Base-by-base conservation (phyloP, 2,797 vertebrate species). In the Capromys pilorides region DNA sequence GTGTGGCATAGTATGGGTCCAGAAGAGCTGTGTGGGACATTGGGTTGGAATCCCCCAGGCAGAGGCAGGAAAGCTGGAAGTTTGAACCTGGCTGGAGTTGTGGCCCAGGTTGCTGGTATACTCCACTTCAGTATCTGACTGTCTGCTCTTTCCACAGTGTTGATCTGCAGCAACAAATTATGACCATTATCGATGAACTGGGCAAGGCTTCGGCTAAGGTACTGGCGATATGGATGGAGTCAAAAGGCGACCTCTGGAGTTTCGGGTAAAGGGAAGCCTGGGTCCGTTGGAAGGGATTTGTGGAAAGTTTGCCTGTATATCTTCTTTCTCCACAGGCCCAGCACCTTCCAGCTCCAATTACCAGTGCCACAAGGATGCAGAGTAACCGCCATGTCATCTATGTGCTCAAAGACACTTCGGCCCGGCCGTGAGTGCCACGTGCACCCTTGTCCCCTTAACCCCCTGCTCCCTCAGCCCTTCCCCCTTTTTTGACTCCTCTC, bases 181-280 rank as follows among this genome's bases (percentile, higher is more conserved):
- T 98, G 97, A 98, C 97, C 31, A 98, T 99, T 75, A 98, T 99
- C 71, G 99, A 99, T 96, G 99, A 99, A 93, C 98, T 99, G 89
- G 99, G 99, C 33, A 99, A 98, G 98, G 99, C 99, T 31, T 99
- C 99, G 14, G 99, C 99, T 93, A 99, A 99, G 98, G 99, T 99
- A 97, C 0, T 77, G 54, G 28, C 77, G 81, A 59, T 73, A 57
- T 28, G 39, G 64, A 39, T 78, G 80, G 45, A 51, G 41, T 28
- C 33, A 66, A 86, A 84, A 62, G 59, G 64, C 80, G 11, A 18
- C 36, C 31, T 78, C 3, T 64, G n/a, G 94, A 79, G 41, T 79
- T 39, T 61, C 14, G 57, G 19, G 28, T 54, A 78, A 71, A 33
- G 33, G 45, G 45, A 81, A 78, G 18, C 78, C 41, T 59, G 57